Percentiles rank a stretch among this genome's conserved stretches.
Conservation (phyloP, 1,140 invertebrate genomes). For the Pteromalus puparum region DNA sequence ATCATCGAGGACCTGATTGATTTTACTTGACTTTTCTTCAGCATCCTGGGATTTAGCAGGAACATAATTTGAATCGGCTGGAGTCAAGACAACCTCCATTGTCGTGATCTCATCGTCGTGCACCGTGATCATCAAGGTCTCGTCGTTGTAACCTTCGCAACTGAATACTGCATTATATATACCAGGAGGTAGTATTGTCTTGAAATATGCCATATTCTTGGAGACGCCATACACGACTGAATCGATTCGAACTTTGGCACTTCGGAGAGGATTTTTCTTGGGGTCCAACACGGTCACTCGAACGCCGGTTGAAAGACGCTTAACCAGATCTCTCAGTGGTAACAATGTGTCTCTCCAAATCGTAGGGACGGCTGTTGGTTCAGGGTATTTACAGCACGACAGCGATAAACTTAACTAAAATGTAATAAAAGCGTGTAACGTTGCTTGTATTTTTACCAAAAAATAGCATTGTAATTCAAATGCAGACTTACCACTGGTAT, state of each 20-base stretch:
- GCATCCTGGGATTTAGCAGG: not conserved
- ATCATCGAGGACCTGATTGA: conserved; percentile 60
- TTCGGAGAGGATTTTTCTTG: conserved; percentile 79
- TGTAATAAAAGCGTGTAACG: not conserved
- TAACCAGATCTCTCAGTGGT: conserved; percentile 81
- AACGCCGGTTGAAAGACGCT: conserved; percentile 78
- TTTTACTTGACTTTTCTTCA: not conserved
- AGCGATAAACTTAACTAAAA: conserved; percentile 74
- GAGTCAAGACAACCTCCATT: conserved; percentile 60
- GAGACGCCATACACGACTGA: conserved; percentile 79
- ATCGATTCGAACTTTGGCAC: conserved; percentile 82
- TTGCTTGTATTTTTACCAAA: not conserved
- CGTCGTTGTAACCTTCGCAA: conserved; percentile 77
- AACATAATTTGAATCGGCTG: not conserved
- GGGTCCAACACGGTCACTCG: conserved; percentile 83
- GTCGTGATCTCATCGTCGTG: conserved; percentile 64
- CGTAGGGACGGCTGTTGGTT: conserved; percentile 78
- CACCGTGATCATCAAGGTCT: conserved; percentile 69
- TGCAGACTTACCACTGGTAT: conserved; percentile 65
- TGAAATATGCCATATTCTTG: conserved; percentile 82
- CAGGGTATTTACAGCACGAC: conserved; percentile 88
- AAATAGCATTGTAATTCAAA: not conserved
- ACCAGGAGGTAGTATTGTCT: conserved; percentile 81
- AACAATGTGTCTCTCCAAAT: conserved; percentile 86
- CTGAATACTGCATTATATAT: conserved; percentile 78